Percentiles rank a stretch among this genome's conserved stretches.
Conservation (phyloP, 2,797 vertebrate species). For the Oreochromis mossambicus region DNA sequence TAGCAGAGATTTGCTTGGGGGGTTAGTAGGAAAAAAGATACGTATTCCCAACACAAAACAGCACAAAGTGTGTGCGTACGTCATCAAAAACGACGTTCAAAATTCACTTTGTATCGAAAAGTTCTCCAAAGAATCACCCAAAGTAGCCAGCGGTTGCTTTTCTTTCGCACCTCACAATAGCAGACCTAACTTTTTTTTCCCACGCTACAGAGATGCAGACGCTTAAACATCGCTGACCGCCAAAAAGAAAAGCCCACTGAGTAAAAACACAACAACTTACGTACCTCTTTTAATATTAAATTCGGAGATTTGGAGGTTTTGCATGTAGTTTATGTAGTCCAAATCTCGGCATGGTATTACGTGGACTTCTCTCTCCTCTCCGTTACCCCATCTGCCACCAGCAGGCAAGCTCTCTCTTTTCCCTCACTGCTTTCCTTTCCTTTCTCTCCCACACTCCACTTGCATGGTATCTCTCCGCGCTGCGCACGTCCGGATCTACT, state of each 20-base stretch:
- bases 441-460: conserved; percentile 40
- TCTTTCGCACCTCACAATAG: conserved; percentile 47
- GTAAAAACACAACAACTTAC: conserved; percentile 9
- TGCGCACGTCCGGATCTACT: conserved; percentile 79
- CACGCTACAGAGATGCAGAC: conserved; percentile 11
- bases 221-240: background rate
- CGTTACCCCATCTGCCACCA: conserved; percentile 59
- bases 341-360: conserved; percentile 76
- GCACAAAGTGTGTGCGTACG: background rate
- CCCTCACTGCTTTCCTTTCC: background rate
- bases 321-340: conserved; percentile 70
- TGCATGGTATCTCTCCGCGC: conserved; percentile 75
- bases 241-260: background rate
- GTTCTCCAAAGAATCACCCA: conserved; percentile 23
- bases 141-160: conserved; percentile 8
- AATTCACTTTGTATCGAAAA: background rate
- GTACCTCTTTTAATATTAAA: conserved; percentile 65
- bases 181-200: conserved; percentile 33
- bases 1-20: conserved; percentile 29
- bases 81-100: background rate
- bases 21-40: background rate
- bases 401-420: conserved; percentile 20
- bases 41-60: background rate
- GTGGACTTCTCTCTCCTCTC: conserved; percentile 51
- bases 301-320: conserved; percentile 67